Percentiles rank a stretch among this genome's conserved stretches.
Evolutionary conservation across 2,113 vertebrate genomes (phyloP).

Genomic region (Ceratotherium simum): DNA sequence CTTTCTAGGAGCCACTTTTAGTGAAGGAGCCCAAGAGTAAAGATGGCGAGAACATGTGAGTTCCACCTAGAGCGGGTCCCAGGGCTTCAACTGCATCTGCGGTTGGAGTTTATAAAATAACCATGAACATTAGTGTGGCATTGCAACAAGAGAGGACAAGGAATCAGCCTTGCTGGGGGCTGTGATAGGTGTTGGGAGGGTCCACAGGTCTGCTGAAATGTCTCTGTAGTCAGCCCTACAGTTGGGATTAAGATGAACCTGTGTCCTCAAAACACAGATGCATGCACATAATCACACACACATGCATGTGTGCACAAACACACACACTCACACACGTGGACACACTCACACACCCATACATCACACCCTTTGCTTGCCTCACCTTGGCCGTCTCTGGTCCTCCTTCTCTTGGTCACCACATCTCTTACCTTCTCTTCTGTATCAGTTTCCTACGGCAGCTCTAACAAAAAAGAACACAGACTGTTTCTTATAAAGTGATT

Average conservation of each 20-base stretch:
- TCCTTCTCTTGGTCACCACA: background rate
- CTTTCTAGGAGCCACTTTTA: background rate
- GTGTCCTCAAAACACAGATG: background rate
- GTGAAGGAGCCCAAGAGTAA: background rate
- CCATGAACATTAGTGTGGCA: fast-evolving
- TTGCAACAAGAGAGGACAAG: background rate
- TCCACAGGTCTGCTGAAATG: too few relatives aligned
- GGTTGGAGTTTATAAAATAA: background rate
- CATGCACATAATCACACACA: too few relatives aligned
- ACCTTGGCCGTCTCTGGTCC: background rate
- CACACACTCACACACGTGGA: background rate
- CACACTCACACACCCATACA: too few relatives aligned
- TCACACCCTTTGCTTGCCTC: background rate
- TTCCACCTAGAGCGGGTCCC: too few relatives aligned
- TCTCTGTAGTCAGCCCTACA: background rate
- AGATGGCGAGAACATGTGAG: fast-evolving
- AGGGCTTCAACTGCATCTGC: fast-evolving
- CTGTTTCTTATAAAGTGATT: too few relatives aligned
- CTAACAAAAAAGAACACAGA: background rate
- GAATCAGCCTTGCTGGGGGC: background rate
- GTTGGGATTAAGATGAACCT: background rate
- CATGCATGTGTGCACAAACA: too few relatives aligned
- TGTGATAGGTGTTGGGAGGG: background rate
- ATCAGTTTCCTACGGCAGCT: background rate
- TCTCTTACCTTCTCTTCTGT: background rate